Evolutionary conservation across 2,113 vertebrate species (phyloP).

Genomic region (Furnarius figulus): DNA sequence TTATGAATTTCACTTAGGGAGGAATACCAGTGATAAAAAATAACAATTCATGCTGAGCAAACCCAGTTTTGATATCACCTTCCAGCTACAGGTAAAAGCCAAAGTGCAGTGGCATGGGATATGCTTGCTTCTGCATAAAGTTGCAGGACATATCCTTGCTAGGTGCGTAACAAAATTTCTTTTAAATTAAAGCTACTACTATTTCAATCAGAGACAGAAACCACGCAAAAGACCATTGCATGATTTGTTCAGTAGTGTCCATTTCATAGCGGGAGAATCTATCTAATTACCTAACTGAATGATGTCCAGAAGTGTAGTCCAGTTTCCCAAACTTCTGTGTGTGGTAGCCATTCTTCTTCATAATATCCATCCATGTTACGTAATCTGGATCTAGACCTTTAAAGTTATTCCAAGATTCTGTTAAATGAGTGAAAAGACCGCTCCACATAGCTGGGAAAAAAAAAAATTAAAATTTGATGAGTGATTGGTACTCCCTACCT

Average conservation of each 20-base stretch:
- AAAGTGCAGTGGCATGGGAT: not conserved
- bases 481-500: not conserved
- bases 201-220: not conserved
- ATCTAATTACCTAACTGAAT: constrained; percentile 89
- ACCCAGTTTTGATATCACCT: not conserved
- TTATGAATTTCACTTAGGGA: not conserved
- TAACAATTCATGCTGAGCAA: not conserved
- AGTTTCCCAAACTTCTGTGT: constrained; percentile 88
- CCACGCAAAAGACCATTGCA: not conserved
- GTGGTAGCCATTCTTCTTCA: constrained; percentile 84
- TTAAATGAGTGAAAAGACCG: constrained; percentile 91
- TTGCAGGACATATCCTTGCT: not conserved
- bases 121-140: not conserved
- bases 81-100: not conserved
- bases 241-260: not conserved
- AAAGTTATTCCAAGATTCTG: constrained; percentile 97
- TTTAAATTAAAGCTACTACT: not conserved
- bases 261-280: not conserved
- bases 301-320: constrained; percentile 92
- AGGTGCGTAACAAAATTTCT: not conserved
- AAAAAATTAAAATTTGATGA: not conserved
- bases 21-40: not conserved
- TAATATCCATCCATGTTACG: constrained; percentile 92
- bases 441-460: constrained; percentile 91
- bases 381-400: constrained; percentile 88